Evolutionary conservation across 2,113 vertebrate genomes (phyloP), one percentile per base, ranked within the genome.

Genomic region (Propithecus coquereli): DNA sequence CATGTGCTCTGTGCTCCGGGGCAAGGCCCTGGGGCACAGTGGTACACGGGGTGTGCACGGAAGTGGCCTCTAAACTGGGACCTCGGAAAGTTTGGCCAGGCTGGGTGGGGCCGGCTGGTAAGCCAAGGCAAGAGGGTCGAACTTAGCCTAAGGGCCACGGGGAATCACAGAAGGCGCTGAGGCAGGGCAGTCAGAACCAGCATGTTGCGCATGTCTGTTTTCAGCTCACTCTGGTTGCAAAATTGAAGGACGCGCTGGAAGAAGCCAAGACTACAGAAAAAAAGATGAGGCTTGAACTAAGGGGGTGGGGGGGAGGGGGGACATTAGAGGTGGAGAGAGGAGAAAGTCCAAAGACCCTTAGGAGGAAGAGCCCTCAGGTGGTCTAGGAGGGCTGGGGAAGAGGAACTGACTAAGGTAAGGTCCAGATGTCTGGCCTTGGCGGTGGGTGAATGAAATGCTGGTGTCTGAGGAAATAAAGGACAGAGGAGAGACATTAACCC

Each of bases 11-110:
- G 32, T 7, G 94, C 40, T 34, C 34, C 0, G 5, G 1, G 3
- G 9, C 68, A n/a, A 43, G 50, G 80, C 1, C 6, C 32, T 5
- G 45, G 47, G 45, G 22, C 40, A 40, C 50, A 8, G 47, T 0
- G 22, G 43, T 10, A 22, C 73, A 11, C 5, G 6, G 61, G 30
- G 7, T 25, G 43, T n/a, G n/a, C n/a, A n/a, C n/a, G 40, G 45
- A 59, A 77, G 87, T 27, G 32, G 30, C n/a, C 68, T 25, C 68
- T 20, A 10, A 25, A 5, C 50, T n/a, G 63, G 8, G 45, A 32
- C 18, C 43, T 1, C 0, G 1, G 23, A 73, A 57, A 45, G 18
- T 50, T 57, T 13, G 22, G 9, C 9, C 4, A 73, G 54, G 32
- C 54, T 65, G 45, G 47, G 23, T 59, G 34, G 50, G n/a, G 70